Conservation (phyloP, 2,797 vertebrate genomes). For the Thamnophis elegans region DNA sequence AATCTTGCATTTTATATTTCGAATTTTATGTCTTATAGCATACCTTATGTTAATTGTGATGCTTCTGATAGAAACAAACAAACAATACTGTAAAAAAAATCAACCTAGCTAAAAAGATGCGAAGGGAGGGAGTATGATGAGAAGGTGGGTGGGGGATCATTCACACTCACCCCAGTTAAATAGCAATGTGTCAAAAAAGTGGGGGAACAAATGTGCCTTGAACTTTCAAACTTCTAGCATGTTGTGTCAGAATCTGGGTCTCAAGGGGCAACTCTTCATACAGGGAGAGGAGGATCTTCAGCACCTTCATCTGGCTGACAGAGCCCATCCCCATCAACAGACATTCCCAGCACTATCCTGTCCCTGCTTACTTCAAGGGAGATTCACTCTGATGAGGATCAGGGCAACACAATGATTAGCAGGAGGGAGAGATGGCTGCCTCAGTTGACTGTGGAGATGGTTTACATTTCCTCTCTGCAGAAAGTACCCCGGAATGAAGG, state of each 20-base stretch:
- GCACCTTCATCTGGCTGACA: not conserved
- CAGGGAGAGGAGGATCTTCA: not conserved
- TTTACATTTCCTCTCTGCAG: conserved; percentile 56
- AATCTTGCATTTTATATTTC: not conserved
- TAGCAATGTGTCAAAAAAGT: not conserved
- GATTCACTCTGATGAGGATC: not conserved
- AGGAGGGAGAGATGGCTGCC: conserved; percentile 16
- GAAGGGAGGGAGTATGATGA: not conserved
- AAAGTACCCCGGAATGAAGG: conserved; percentile 60
- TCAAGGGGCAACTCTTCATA: not conserved
- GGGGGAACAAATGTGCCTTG: not conserved
- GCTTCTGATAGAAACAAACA: too few relatives aligned
- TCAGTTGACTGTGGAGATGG: conserved; percentile 55
- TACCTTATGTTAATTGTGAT: not conserved
- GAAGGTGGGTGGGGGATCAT: not conserved
- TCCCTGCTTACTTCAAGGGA: not conserved
- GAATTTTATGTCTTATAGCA: not conserved
- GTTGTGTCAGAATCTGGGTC: not conserved
- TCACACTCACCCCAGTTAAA: conserved; percentile 36
- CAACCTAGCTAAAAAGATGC: not conserved
- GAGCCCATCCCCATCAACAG: too few relatives aligned
- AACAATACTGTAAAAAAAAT: too few relatives aligned
- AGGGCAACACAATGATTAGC: too few relatives aligned
- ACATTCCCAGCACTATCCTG: not conserved
- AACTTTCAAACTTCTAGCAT: not conserved